Evolutionary conservation across 2,888 invertebrate species (phyloP), one percentile per base, ranked within the genome.

Genomic region (Drosophila macrothrix): DNA sequence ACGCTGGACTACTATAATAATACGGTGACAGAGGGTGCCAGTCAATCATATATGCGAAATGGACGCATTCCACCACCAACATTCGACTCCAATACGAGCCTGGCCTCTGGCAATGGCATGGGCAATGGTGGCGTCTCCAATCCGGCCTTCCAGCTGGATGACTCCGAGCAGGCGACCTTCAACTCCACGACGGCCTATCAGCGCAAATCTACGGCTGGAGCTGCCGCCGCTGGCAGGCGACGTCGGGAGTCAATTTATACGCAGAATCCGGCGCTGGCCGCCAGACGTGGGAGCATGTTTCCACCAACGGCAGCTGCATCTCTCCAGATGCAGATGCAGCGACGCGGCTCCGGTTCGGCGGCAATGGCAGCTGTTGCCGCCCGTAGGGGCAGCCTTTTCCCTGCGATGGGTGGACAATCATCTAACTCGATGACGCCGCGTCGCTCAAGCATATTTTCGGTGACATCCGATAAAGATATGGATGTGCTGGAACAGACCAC

Each of bases 401-500:
- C 91, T 0, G 77, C 78, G 3, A 76, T 78, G 1, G 58, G 58
- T 3, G 37, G n/a, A 9, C 28, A 28, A 28, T 6, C 43, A 2
- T n/a, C 43, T 14, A 43, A n/a, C 1, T 46, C 53, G 1, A 19
- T 62, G 22, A 59, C 85, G 75, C 67, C 91, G 72, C 74, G 92
- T 55, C 83, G 92, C 67, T 84, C 87, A 9, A 93, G 92, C 74
- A 73, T 91, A 53, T 95, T 92, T 62, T 91, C 92, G 10, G 84
- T 91, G 2, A 84, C 92, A 16, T 92, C 91, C 0, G 91, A 91
- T 29, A 91, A 91, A 68, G 92, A 93, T 41, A 88, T 91, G 75
- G 90, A 93, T 85, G 95, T 97, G 16, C 93, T 97, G 65, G 97
- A 97, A 92, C 96, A 97, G 84, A 97, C 97, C 0, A 96, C 97